These are phyloP conservation scores for Plusia festucae DNA, from an alignment of 2,888 invertebrate species.

Conservation along the genomic window DNA sequence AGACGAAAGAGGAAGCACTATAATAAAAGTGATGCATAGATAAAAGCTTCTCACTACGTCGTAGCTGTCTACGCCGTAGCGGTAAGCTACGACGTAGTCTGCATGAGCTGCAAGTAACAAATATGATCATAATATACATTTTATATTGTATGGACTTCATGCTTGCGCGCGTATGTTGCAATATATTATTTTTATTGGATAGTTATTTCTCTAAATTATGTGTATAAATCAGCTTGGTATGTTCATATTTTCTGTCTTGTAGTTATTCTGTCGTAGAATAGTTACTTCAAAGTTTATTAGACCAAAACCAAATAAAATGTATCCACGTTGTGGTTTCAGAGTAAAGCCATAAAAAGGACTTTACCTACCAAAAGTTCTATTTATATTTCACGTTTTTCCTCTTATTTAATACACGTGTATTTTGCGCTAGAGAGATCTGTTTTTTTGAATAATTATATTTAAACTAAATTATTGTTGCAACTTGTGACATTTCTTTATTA, in stretches of 20 bases:
- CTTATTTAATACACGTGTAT: too few relatives aligned
- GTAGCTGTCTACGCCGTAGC: constrained; percentile 2
- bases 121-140: background rate
- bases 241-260: background rate
- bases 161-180: background rate
- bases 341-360: too few relatives aligned
- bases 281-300: too few relatives aligned
- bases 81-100: constrained; percentile 3
- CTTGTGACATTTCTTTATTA: too few relatives aligned
- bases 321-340: too few relatives aligned
- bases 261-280: background rate
- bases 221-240: background rate
- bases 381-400: too few relatives aligned
- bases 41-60: constrained; percentile 3
- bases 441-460: too few relatives aligned
- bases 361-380: too few relatives aligned
- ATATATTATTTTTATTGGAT: constrained; percentile 4
- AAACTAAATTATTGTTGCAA: too few relatives aligned
- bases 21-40: constrained; percentile 5
- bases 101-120: background rate
- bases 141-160: constrained; percentile 4
- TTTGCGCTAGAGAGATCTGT: too few relatives aligned
- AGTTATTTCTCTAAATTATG: background rate
- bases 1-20: too few relatives aligned
- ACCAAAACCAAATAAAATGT: too few relatives aligned